phyloP scores from a whole-genome alignment of 1,140 invertebrate species.

The Scaptomyza pallida region DNA sequence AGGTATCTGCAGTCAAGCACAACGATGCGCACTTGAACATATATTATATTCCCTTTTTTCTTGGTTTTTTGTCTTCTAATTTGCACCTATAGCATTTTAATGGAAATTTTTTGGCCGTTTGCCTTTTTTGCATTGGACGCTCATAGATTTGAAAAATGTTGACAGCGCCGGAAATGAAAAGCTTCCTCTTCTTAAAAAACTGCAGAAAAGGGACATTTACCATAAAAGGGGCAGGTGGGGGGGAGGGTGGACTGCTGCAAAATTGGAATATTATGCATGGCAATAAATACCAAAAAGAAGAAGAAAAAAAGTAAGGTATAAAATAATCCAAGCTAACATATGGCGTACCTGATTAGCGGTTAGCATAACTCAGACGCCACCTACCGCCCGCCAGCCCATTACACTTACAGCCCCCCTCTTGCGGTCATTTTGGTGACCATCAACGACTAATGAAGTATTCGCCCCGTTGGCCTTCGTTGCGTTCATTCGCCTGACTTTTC shows the following conservation, averaged over 20 bases:
- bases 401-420: background rate
- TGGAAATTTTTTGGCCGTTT: slow-evolving; percentile 53
- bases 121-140: slow-evolving; percentile 70
- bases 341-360: slow-evolving; percentile 66
- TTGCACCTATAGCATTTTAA: slow-evolving; percentile 79
- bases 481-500: slow-evolving; percentile 54
- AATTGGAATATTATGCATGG: slow-evolving; percentile 43
- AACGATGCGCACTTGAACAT: background rate
- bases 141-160: slow-evolving; percentile 79
- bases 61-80: slow-evolving; percentile 62
- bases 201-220: slow-evolving; percentile 22
- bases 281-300: slow-evolving; percentile 63
- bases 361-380: slow-evolving; percentile 15
- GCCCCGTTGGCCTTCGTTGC: slow-evolving; percentile 57
- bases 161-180: slow-evolving; percentile 79
- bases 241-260: background rate
- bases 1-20: slow-evolving; percentile 8
- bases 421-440: slow-evolving; percentile 19
- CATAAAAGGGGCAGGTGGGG: background rate
- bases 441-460: slow-evolving; percentile 54
- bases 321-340: slow-evolving; percentile 73
- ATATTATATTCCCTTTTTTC: slow-evolving; percentile 22
- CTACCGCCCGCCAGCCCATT: background rate
- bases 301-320: slow-evolving; percentile 24
- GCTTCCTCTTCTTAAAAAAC: slow-evolving; percentile 52